phyloP scores from a whole-genome alignment of 2,888 invertebrate genomes.

The Antheraea assamensis region DNA sequence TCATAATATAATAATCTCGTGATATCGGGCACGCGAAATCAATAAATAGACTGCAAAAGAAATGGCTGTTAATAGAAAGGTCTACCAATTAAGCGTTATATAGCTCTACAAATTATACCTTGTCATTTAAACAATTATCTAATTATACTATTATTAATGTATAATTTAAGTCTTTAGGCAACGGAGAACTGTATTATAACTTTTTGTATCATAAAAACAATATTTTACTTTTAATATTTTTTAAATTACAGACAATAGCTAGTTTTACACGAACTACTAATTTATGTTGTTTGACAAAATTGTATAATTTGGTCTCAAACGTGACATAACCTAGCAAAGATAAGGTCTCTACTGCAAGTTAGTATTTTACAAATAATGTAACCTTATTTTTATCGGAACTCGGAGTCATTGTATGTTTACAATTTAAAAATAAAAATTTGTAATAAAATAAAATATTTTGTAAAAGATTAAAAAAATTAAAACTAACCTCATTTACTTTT shows the following conservation, averaged over 20 bases:
- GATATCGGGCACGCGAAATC: slow-evolving; percentile 55
- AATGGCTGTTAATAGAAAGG: slow-evolving; percentile 49
- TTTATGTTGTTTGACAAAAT: not conserved
- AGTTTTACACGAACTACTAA: not conserved
- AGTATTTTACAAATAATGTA: too few relatives aligned
- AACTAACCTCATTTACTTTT: too few relatives aligned
- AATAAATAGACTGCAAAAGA: slow-evolving; percentile 50
- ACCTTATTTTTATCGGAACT: too few relatives aligned
- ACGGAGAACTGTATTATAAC: not conserved
- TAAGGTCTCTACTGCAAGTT: not conserved
- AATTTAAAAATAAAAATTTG: too few relatives aligned
- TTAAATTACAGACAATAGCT: not conserved
- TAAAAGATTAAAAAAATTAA: too few relatives aligned
- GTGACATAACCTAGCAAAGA: not conserved
- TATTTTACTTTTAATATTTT: too few relatives aligned
- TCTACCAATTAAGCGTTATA: slow-evolving; percentile 32
- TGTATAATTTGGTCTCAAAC: not conserved
- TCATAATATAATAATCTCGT: slow-evolving; percentile 33
- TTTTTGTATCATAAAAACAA: too few relatives aligned
- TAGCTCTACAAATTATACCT: not conserved
- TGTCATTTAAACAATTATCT: not conserved
- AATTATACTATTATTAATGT: not conserved
- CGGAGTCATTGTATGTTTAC: too few relatives aligned
- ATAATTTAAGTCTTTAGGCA: not conserved
- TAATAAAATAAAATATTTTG: too few relatives aligned